Base-by-base conservation (phyloP, 2,113 vertebrate species). In the Hepsetus odoe region DNA sequence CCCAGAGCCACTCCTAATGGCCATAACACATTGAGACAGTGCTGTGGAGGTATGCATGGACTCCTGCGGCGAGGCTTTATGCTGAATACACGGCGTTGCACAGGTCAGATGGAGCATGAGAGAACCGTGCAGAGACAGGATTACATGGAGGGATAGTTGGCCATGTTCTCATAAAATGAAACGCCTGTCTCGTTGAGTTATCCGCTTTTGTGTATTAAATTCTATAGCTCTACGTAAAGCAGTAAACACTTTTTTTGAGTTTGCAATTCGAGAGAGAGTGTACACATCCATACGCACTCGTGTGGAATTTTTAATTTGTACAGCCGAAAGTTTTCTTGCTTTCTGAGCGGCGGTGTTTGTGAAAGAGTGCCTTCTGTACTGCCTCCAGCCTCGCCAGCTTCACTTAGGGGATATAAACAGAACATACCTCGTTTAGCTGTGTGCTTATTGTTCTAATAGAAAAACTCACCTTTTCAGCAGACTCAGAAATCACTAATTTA, bases 1-100 rank as follows among this genome's bases (percentile, higher is more conserved):
- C 71, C 65, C 35, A 30, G 68, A 64, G 80, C 30, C 72, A 10
- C 46, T 70, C n/a, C 71, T 80, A 46, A 84, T 84, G 83, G 77
- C 53, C 83, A 79, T 67, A 81, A 81, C 83, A 84, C 80, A 84
- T 75, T 81, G 78, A 81, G 72, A 79, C 81, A 49, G 66, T 53
- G 59, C 72, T 75, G 46, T 44, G 58, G 62, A 76, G 77, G 81
- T 75, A 71, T 79, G 81, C 76, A 66, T 33, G 38, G 66, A 78
- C 66, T 75, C 70, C 61, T 49, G 33, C 61, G 44, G 74, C 55
- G 26, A 69, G 72, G 44, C 70, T 62, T 46, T 22, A 33, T 8
- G n/a, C 77, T 26, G 70, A 73, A 80, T 73, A 46, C 66, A 28
- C 49, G 61, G 55, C 76, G 72, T 70, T 33, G 46, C 70, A 33